Conservation (phyloP, 2,113 vertebrate species). For the Silurus asotus region DNA sequence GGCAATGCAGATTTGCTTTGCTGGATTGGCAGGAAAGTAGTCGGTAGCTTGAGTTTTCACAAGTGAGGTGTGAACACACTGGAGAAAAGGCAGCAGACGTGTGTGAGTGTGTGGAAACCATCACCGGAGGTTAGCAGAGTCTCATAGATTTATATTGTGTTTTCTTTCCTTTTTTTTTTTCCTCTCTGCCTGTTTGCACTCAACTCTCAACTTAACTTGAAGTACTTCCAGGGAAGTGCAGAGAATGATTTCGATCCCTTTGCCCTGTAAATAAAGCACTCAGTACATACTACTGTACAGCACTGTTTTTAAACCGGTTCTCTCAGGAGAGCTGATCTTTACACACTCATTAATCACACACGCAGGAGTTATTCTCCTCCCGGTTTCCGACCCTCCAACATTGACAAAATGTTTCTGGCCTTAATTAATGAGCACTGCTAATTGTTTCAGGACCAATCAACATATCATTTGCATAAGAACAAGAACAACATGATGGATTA, state of each 20-base stretch:
- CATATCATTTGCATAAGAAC: conserved; percentile 56
- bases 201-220: conserved; percentile 4
- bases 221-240: not conserved
- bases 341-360: conserved; percentile 51
- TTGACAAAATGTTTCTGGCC: conserved; percentile 26
- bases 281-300: not conserved
- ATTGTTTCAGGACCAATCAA: conserved; percentile 59
- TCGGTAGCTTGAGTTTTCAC: conserved; percentile 59
- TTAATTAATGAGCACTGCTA: conserved; percentile 54
- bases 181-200: not conserved
- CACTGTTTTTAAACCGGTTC: not conserved
- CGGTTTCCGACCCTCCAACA: conserved; percentile 37
- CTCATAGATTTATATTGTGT: conserved; percentile 33
- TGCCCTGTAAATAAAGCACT: not conserved
- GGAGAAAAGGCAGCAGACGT: conserved; percentile 44
- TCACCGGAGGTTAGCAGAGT: conserved; percentile 48
- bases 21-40: conserved; percentile 51
- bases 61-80: conserved; percentile 57
- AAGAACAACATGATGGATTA: conserved; percentile 55
- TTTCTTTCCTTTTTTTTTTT: not conserved
- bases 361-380: conserved; percentile 34
- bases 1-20: conserved; percentile 53
- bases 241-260: not conserved
- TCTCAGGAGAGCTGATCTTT: conserved; percentile 46
- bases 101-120: conserved; percentile 37